phyloP scores from a whole-genome alignment of 2,888 invertebrate species.

The Callyntrura guangdongensis region DNA sequence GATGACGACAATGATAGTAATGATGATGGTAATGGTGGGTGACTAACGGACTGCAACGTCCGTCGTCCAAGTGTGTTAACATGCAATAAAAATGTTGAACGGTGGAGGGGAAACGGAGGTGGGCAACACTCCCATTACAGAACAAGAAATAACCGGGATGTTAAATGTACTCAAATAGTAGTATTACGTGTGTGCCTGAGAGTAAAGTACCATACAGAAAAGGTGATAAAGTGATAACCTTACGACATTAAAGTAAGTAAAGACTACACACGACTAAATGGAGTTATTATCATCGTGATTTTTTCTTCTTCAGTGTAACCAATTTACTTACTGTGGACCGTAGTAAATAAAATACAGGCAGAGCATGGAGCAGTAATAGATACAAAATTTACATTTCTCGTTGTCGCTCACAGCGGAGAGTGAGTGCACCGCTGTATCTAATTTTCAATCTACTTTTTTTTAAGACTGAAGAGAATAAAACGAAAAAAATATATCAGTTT shows the following conservation, averaged over 20 bases:
- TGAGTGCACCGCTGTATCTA: conserved; percentile 16
- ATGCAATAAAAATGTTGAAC: neutral
- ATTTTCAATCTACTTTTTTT: neutral
- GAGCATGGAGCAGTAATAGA: neutral
- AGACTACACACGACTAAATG: neutral
- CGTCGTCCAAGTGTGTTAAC: neutral
- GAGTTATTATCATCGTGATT: neutral
- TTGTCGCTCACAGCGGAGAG: neutral
- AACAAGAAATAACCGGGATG: neutral
- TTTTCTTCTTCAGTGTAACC: neutral
- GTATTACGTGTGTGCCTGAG: no score
- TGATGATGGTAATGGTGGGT: conserved; percentile 28
- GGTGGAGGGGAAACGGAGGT: neutral
- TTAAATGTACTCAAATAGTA: neutral
- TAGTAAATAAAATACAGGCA: no score
- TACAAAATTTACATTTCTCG: neutral
- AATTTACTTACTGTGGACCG: neutral
- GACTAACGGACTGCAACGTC: conserved; percentile 32
- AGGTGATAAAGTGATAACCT: neutral
- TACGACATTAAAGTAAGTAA: neutral
- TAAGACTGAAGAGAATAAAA: neutral
- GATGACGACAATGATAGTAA: neutral
- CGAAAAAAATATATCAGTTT: no score
- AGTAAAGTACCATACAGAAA: neutral
- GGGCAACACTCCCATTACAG: neutral